phyloP scores from a whole-genome alignment of 1,140 invertebrate genomes.

The Hylyphantes graminicola region DNA sequence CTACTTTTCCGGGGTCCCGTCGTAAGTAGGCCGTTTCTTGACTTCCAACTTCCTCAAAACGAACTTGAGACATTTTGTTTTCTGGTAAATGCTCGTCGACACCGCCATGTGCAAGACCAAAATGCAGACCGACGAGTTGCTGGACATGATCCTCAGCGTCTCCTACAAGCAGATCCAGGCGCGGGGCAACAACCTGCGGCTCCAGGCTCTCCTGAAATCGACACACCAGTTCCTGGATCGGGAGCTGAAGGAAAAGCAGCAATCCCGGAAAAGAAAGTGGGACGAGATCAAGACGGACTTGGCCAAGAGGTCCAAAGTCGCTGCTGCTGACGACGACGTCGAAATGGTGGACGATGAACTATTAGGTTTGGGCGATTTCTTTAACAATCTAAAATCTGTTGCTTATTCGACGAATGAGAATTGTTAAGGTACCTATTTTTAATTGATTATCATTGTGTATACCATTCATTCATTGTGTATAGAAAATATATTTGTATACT shows the following conservation, averaged over 20 bases:
- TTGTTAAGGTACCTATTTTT: neutral
- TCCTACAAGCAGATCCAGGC: slow-evolving; percentile 17
- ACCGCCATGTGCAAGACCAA: slow-evolving; percentile 36
- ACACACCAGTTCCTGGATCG: slow-evolving; percentile 30
- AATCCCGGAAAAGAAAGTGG: slow-evolving; percentile 54
- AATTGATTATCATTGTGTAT: neutral
- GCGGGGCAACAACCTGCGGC: slow-evolving; percentile 47
- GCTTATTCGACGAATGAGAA: neutral
- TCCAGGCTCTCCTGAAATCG: slow-evolving; percentile 43
- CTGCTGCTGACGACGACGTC: neutral
- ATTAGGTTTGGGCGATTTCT: slow-evolving; percentile 46
- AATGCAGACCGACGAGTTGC: slow-evolving; percentile 44
- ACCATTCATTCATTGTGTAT: too few relatives aligned
- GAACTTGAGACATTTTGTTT: neutral
- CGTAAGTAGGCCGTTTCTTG: neutral
- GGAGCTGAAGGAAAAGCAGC: slow-evolving; percentile 51
- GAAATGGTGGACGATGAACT: slow-evolving; percentile 24
- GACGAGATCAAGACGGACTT: slow-evolving; percentile 32
- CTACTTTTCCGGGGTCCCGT: neutral
- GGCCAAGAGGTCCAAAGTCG: slow-evolving; percentile 1
- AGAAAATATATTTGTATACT: too few relatives aligned
- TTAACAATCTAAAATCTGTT: slow-evolving; percentile 46
- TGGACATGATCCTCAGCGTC: slow-evolving; percentile 53
- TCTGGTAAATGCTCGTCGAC: neutral
- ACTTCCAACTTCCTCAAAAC: neutral